Base-by-base conservation (phyloP, 2,797 vertebrate genomes). In the Ctenopoma multispine region DNA sequence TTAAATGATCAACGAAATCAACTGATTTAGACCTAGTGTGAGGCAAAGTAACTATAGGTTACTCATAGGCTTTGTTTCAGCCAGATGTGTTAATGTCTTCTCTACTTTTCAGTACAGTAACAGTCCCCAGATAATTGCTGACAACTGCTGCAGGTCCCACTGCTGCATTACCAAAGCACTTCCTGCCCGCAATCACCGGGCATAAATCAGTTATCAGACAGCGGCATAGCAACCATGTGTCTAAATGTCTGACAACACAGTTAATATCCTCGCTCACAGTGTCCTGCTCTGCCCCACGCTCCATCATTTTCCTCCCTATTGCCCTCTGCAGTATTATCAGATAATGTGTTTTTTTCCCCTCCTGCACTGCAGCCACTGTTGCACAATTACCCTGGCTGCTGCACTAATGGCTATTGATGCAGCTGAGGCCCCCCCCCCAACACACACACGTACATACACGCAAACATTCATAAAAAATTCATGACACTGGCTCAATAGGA, bases 351-450 rank as follows among this genome's bases (percentile, higher is more conserved):
- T 59, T 34, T 41, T 31, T 54, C 65, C 44, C 54, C 67, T 77
- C 76, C 85, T 81, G 87, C 86, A 77, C 84, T 89, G 90, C 88
- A 90, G 87, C 87, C 89, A 87, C 90, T 83, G 88, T 91, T 86
- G 89, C 89, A 89, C 89, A 92, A 92, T 92, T 90, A 92, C 90
- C 90, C 87, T 66, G 82, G 85, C 89, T 88, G 85, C 89, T 85
- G 88, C 86, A 90, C 93, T 94, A 93, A 93, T 92, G 91, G 93
- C 86, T 92, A 92, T 94, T 89, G 89, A 93, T 91, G 91, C 85
- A 81, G 84, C 88, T 68, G 63, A 82, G 74, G 80, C 51, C 63
- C 79, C 43, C 59, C 40, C 63, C 49, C 66, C 38, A 60, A 55
- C 61, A 57, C 76, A 64, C 69, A 62, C 68, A n/a, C n/a, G n/a